phyloP scores from a whole-genome alignment of 2,113 vertebrate species.

The Eurypyga helias region DNA sequence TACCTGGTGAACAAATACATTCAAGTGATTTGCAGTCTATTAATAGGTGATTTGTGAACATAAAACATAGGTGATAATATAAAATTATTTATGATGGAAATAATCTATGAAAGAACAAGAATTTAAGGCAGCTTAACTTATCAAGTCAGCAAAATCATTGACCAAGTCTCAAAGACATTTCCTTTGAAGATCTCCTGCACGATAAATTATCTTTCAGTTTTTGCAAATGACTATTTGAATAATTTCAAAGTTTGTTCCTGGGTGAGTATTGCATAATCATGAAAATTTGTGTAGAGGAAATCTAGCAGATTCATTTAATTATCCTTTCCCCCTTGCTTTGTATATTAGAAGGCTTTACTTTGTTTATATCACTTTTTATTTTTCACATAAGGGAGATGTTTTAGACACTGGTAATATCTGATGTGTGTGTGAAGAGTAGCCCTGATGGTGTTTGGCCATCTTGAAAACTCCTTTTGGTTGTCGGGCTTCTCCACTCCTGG shows the following conservation, averaged over 20 bases:
- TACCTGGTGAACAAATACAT: neutral
- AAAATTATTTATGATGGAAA: neutral
- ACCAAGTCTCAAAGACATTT: neutral
- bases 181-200: neutral
- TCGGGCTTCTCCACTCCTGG: neutral
- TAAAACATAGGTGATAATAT: neutral
- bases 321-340: neutral
- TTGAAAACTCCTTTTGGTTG: slow-evolving; percentile 10
- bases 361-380: neutral
- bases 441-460: neutral
- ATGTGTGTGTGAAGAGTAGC: neutral
- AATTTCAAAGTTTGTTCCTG: neutral
- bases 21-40: neutral
- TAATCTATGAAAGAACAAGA: neutral
- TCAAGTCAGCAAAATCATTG: neutral
- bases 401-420: neutral
- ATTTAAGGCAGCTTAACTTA: neutral
- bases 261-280: neutral
- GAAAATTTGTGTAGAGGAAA: neutral
- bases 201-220: neutral
- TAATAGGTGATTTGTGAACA: neutral
- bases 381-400: neutral
- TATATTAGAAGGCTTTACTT: neutral
- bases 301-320: neutral
- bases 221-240: neutral